Conservation (phyloP, 2,888 invertebrate genomes). For the Sinhomidia bicolor region DNA sequence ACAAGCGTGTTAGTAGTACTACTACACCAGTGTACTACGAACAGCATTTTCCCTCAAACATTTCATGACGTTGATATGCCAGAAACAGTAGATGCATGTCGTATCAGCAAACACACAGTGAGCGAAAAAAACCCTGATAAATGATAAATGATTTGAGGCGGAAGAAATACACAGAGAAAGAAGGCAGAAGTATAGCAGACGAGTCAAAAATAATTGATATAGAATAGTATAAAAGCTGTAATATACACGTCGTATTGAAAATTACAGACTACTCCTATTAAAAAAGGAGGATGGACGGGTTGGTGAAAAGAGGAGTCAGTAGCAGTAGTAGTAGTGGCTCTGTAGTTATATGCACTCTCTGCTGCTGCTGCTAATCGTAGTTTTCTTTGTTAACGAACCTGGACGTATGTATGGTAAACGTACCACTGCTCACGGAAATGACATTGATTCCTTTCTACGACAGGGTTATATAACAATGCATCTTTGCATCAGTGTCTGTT, state of each 20-base stretch:
- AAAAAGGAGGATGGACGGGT: neutral
- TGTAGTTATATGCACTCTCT: no score
- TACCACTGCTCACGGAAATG: neutral
- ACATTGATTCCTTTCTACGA: neutral
- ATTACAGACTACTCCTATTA: neutral
- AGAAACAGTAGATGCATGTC: conserved; percentile 24
- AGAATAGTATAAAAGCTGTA: neutral
- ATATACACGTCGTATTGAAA: neutral
- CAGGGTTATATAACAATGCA: neutral
- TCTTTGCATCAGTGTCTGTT: no score
- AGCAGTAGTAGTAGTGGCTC: neutral
- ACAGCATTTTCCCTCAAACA: neutral
- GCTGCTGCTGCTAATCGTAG: neutral
- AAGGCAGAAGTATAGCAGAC: no score
- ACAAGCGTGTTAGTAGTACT: neutral
- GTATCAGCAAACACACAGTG: neutral
- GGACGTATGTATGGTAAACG: no score
- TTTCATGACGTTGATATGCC: conserved; percentile 34
- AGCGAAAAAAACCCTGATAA: conserved; percentile 53
- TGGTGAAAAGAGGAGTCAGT: neutral
- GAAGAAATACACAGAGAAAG: neutral
- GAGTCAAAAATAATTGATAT: no score
- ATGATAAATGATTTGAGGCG: conserved; percentile 69
- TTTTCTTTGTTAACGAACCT: neutral
- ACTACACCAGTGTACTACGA: neutral